A percentile compares a stretch with the other conserved stretches of the same genome.
Conservation (phyloP, 2,797 vertebrate genomes). For the Danio aesculapii region DNA sequence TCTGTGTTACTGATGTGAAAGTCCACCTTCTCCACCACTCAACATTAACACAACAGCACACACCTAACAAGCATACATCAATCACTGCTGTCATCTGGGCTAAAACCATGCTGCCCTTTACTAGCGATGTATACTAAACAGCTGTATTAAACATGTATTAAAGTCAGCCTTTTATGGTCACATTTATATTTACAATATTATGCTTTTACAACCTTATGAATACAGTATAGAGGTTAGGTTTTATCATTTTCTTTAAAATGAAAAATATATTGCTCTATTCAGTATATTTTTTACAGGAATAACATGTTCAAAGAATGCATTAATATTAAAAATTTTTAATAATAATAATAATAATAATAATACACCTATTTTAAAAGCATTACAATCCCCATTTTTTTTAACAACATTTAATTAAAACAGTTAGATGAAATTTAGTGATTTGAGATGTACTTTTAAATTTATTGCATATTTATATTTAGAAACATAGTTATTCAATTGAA, state of each 20-base stretch:
- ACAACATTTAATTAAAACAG: no score
- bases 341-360: no score
- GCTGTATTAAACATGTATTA: background rate
- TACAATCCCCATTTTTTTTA: no score
- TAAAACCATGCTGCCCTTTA: background rate
- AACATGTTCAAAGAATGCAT: no score
- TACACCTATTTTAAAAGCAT: no score
- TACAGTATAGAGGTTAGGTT: no score
- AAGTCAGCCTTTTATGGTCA: background rate
- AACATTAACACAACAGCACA: slow-evolving; percentile 46
- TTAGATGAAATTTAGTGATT: background rate
- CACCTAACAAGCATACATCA: slow-evolving; percentile 42
- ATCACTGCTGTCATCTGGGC: slow-evolving; percentile 36
- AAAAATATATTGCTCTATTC: no score
- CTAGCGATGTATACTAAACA: background rate
- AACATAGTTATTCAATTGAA: background rate
- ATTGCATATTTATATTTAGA: background rate
- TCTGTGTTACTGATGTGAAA: slow-evolving; percentile 23
- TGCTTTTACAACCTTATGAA: no score
- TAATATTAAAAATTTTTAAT: no score
- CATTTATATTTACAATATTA: background rate
- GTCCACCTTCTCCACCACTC: slow-evolving; percentile 15
- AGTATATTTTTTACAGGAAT: no score
- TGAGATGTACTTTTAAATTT: background rate
- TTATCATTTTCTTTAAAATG: no score